Conservation (phyloP, 2,888 invertebrate genomes). For the Salticus scenicus region DNA sequence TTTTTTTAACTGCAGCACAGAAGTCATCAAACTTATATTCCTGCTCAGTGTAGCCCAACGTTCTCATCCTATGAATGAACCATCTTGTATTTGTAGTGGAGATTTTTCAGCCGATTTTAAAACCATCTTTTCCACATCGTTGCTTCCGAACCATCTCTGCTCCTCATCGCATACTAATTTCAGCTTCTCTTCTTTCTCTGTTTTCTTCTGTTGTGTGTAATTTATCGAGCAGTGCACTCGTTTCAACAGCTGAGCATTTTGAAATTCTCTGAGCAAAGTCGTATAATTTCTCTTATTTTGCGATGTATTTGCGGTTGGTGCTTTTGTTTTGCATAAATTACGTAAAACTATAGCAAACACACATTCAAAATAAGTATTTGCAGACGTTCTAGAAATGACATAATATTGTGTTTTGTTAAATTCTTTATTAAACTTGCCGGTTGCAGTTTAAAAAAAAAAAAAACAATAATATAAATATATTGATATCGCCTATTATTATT, state of each 20-base stretch:
- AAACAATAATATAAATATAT: too few species aligned
- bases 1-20: too few species aligned
- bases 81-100: not conserved
- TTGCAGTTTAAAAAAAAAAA: too few species aligned
- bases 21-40: not conserved
- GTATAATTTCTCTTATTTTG: not conserved
- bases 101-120: conserved; percentile 2
- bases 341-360: too few species aligned
- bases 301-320: not conserved
- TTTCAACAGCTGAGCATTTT: not conserved
- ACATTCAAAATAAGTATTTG: too few species aligned
- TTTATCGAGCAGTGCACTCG: not conserved
- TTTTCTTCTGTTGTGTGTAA: not conserved
- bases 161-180: not conserved
- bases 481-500: too few species aligned
- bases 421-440: too few species aligned
- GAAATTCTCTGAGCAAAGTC: too few species aligned
- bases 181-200: not conserved
- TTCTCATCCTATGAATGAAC: not conserved
- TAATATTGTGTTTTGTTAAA: too few species aligned
- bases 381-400: too few species aligned
- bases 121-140: not conserved
- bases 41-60: not conserved
- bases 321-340: not conserved
- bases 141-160: not conserved